phyloP scores from a whole-genome alignment of 2,888 invertebrate species.

The Leuctra nigra region DNA sequence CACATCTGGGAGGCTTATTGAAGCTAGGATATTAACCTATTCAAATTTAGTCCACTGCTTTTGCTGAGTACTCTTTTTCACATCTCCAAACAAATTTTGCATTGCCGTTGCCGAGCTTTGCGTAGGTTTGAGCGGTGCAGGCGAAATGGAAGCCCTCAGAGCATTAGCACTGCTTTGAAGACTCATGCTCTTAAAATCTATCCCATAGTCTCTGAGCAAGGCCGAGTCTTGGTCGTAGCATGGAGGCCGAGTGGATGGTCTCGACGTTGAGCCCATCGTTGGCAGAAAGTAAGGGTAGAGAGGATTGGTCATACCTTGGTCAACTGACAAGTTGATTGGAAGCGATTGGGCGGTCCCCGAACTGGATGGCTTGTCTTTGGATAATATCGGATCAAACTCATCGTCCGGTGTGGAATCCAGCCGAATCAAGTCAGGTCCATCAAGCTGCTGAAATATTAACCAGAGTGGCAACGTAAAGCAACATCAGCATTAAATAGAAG shows the following conservation, averaged over 20 bases:
- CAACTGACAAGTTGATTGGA: slow-evolving; percentile 36
- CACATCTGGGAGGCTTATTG: too few species aligned
- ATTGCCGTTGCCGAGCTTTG: too few species aligned
- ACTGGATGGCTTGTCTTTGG: slow-evolving; percentile 33
- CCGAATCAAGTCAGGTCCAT: slow-evolving; percentile 53
- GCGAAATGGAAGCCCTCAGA: slow-evolving; percentile 3
- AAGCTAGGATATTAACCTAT: too few species aligned
- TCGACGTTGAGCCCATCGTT: slow-evolving; percentile 13
- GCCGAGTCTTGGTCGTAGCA: slow-evolving; percentile 52
- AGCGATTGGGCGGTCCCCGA: slow-evolving; percentile 1
- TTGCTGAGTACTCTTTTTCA: too few species aligned
- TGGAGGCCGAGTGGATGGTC: slow-evolving; percentile 30
- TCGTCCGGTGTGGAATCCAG: slow-evolving; percentile 58
- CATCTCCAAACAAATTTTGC: too few species aligned
- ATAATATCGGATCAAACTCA: slow-evolving; percentile 59
- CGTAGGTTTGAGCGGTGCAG: too few species aligned
- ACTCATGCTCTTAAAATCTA: slow-evolving; percentile 56
- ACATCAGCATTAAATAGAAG: too few species aligned
- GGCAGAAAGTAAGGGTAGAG: slow-evolving; percentile 42
- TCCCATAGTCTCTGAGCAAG: slow-evolving; percentile 64
- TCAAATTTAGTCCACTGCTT: too few species aligned
- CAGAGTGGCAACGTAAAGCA: too few species aligned
- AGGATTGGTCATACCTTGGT: slow-evolving; percentile 45
- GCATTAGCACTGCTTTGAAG: slow-evolving; percentile 16
- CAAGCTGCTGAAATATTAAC: slow-evolving; percentile 36